Evolutionary conservation across 1,140 invertebrate species (phyloP).

Genomic region (Pomacea maculata): DNA sequence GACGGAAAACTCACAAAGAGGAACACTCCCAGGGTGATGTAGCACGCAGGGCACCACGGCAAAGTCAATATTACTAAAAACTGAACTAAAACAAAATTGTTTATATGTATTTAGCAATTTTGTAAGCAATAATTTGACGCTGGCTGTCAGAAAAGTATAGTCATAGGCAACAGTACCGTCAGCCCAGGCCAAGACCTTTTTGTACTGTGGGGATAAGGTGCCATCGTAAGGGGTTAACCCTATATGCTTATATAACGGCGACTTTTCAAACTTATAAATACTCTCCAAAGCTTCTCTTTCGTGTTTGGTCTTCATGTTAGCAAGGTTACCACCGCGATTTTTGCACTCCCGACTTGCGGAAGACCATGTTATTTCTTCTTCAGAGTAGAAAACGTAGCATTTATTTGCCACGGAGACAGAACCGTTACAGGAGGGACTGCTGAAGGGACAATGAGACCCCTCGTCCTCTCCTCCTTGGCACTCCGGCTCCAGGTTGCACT

Average conservation of each 20-base stretch:
- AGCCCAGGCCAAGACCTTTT: too few species aligned
- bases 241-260: background rate
- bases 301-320: background rate
- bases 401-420: background rate
- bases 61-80: too few species aligned
- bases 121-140: too few species aligned
- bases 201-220: too few species aligned
- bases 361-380: background rate
- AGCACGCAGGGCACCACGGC: too few species aligned
- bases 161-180: too few species aligned
- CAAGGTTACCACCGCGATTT: background rate
- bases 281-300: background rate
- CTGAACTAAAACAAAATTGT: too few species aligned
- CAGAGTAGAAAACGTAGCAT: background rate
- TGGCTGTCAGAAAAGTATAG: too few species aligned
- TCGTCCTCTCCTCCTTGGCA: conserved; percentile 15
- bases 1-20: too few species aligned
- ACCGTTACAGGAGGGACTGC: conserved; percentile 1
- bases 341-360: background rate
- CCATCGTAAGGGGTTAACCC: background rate
- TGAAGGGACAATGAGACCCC: conserved; percentile 13
- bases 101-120: too few species aligned
- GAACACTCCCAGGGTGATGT: too few species aligned
- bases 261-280: background rate
- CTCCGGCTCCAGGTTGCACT: background rate